These are phyloP conservation scores for Ephestia elutella DNA, from an alignment of 1,140 invertebrate genomes.

Conservation along the genomic window DNA sequence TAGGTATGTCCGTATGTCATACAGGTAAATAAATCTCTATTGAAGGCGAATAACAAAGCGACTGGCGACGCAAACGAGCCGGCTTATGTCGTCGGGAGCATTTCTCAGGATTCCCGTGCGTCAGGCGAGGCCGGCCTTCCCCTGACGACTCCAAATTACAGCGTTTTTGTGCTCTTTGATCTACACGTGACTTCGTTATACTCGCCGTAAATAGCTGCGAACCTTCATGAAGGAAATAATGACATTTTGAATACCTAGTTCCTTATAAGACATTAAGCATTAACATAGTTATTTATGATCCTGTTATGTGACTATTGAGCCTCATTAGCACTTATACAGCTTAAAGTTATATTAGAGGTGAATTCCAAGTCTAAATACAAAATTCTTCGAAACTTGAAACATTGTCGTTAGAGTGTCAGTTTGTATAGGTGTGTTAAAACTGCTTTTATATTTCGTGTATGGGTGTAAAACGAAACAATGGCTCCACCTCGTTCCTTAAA, in stretches of 20 bases:
- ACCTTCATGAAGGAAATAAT: background rate
- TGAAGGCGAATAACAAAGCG: background rate
- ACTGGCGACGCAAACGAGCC: background rate
- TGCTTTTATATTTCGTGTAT: background rate
- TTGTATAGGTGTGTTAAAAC: conserved; percentile 5
- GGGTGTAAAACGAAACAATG: conserved; percentile 2
- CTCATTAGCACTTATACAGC: background rate
- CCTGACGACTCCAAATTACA: background rate
- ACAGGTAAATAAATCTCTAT: background rate
- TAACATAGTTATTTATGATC: background rate
- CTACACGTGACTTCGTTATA: background rate
- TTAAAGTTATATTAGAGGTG: no score
- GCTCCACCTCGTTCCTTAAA: conserved; percentile 1
- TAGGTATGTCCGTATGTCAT: no score
- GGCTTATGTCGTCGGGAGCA: background rate
- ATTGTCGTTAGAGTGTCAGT: conserved; percentile 1
- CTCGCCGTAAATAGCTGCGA: background rate
- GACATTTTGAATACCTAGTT: background rate
- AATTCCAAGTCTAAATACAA: background rate
- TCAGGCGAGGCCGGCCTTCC: no score
- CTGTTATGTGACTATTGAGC: background rate
- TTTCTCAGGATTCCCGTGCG: background rate
- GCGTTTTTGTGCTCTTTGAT: background rate
- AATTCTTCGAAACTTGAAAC: conserved; percentile 3
- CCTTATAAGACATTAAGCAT: background rate